phyloP scores from a whole-genome alignment of 2,797 vertebrate species.

The Rhynchonycteris naso region DNA sequence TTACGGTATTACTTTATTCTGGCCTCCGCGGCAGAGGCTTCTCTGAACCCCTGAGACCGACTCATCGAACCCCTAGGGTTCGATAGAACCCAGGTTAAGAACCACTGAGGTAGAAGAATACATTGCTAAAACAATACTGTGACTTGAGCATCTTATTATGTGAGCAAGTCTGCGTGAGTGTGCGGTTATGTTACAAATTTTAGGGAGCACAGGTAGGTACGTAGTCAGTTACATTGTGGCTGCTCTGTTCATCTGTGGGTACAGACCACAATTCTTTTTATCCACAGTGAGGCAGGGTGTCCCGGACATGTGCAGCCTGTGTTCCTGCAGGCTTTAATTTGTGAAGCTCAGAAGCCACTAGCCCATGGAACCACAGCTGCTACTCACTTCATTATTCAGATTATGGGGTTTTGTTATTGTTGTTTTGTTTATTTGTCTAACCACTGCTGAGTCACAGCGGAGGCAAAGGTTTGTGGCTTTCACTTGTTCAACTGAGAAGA shows the following conservation, averaged over 20 bases:
- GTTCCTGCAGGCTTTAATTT: not conserved
- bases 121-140: not conserved
- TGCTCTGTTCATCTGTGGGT: too few species aligned
- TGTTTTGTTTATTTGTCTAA: slow-evolving; percentile 2
- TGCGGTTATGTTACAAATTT: not conserved
- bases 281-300: not conserved
- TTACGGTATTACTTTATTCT: too few species aligned
- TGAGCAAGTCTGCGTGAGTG: not conserved
- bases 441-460: not conserved
- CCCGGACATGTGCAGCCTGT: not conserved
- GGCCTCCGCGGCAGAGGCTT: too few species aligned
- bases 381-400: not conserved
- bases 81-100: too few species aligned
- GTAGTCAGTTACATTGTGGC: not conserved
- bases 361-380: not conserved
- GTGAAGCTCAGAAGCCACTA: not conserved
- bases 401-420: not conserved
- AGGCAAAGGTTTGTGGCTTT: not conserved
- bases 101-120: too few species aligned
- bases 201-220: not conserved
- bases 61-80: too few species aligned
- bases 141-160: not conserved
- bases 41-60: too few species aligned
- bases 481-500: not conserved
- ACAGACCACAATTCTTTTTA: not conserved